A percentile compares a stretch with the other conserved stretches of the same genome.
Conservation (phyloP, 2,888 invertebrate species). For the Spilosoma lubricipeda region DNA sequence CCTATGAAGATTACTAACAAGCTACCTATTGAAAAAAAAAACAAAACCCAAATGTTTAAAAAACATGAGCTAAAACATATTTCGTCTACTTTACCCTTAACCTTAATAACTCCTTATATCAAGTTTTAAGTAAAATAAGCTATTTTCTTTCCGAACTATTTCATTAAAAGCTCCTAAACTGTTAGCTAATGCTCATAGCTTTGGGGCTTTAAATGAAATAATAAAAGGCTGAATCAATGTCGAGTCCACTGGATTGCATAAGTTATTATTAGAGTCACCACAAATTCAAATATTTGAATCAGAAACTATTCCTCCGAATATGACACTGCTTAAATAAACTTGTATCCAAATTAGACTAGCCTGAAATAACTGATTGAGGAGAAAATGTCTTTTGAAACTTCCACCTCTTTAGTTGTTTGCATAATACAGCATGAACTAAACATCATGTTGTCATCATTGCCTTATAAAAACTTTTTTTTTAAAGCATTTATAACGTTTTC, state of each 20-base stretch:
- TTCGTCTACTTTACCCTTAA: too few species aligned
- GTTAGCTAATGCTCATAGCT: too few species aligned
- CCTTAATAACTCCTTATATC: too few species aligned
- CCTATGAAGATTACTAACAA: too few species aligned
- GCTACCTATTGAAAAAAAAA: too few species aligned
- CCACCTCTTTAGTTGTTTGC: neutral
- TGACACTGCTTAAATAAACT: neutral
- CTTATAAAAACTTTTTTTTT: too few species aligned
- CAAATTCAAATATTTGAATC: neutral
- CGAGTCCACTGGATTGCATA: neutral
- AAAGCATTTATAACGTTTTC: too few species aligned
- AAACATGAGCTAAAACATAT: too few species aligned
- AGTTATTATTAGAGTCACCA: conserved; percentile 1
- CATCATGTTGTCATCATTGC: too few species aligned
- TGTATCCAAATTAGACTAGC: neutral
- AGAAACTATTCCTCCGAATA: neutral
- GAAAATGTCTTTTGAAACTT: neutral
- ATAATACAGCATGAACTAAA: neutral
- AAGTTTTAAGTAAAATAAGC: neutral
- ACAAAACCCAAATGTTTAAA: too few species aligned
- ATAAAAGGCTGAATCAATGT: too few species aligned
- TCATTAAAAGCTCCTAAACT: neutral
- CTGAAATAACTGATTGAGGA: neutral
- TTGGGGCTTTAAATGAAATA: too few species aligned
- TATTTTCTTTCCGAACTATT: neutral